Base-by-base conservation (phyloP, 2,113 vertebrate genomes). In the Gobio gobio region DNA sequence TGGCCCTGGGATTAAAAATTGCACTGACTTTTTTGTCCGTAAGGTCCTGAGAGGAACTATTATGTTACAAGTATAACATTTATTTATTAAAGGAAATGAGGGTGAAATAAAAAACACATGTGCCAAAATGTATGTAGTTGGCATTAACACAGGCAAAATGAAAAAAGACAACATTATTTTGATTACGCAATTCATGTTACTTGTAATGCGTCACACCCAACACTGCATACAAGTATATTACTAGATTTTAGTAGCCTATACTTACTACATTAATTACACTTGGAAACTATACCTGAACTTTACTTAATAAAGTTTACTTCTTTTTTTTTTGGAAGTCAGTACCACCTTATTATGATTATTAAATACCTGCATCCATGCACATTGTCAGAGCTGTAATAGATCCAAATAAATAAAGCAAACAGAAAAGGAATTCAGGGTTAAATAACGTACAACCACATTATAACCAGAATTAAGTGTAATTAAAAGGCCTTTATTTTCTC, bases 401-500 rank as follows among this genome's bases (percentile, higher is more conserved):
- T 68, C 1, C 0, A 20, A 66, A n/a, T 13, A 47, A 74, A 73
- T 22, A 0, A 33, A 40, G 85, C 83, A 87, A 64, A 73, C 64
- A 73, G 33, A 68, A 45, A 45, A 54, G 29, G 5, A 54, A 70
- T 1, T 2, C 47, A 56, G 29, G 26, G 20, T 54, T 70, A n/a
- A 20, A 24, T 58, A 49, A 59, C 16, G 84, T 10, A 58, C 43
- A 63, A 58, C 54, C 79, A 66, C 59, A 56, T 26, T 26, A 76
- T 45, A 74, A 63, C 84, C 85, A 87, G 40, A 80, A 54, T 89
- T 88, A 86, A 88, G 51, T 89, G 90, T 94, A 92, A 87, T 94
- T 95, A 95, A 95, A 95, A 95, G 93, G 92, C 92, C 93, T 95
- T 95, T 95, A 95, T 95, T 95, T 95, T 93, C 92, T 95, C 33